Evolutionary conservation across 1,140 invertebrate species (phyloP).

Genomic region (Ceratitis capitata): DNA sequence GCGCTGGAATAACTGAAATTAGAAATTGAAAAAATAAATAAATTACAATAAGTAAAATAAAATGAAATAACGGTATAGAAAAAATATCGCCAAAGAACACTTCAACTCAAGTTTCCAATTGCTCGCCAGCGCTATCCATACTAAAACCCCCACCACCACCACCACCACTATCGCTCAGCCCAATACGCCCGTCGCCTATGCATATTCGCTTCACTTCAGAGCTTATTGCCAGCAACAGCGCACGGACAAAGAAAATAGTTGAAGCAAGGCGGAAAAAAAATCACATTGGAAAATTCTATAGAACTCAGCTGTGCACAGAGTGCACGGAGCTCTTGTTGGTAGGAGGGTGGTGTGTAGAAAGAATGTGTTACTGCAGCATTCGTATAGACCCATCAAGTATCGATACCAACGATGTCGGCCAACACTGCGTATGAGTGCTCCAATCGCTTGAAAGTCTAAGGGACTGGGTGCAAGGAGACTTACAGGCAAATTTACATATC

Average conservation of each 20-base stretch:
- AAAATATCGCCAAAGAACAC: conserved; percentile 11
- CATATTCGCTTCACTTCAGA: neutral
- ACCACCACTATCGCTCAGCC: too few relatives aligned
- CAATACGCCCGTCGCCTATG: too few relatives aligned
- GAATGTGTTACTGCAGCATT: neutral
- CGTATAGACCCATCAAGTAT: neutral
- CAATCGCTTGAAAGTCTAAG: neutral
- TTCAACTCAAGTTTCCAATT: conserved; percentile 23
- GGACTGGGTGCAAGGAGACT: neutral
- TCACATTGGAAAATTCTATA: neutral
- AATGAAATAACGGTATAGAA: neutral
- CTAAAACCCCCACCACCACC: neutral
- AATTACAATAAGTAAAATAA: conserved; percentile 34
- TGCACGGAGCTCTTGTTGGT: neutral
- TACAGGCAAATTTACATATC: neutral
- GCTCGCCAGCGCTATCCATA: neutral
- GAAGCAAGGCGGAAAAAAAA: neutral
- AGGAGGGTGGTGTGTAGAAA: neutral
- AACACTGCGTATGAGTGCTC: conserved; percentile 24
- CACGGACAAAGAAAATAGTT: conserved; percentile 15
- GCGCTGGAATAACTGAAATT: conserved; percentile 36
- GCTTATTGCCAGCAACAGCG: neutral
- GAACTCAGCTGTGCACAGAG: neutral
- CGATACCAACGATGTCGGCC: neutral
- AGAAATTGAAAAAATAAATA: conserved; percentile 38